These are phyloP conservation scores for Cataglyphis livida DNA, from an alignment of 2,888 invertebrate genomes.

Conservation along the genomic window DNA sequence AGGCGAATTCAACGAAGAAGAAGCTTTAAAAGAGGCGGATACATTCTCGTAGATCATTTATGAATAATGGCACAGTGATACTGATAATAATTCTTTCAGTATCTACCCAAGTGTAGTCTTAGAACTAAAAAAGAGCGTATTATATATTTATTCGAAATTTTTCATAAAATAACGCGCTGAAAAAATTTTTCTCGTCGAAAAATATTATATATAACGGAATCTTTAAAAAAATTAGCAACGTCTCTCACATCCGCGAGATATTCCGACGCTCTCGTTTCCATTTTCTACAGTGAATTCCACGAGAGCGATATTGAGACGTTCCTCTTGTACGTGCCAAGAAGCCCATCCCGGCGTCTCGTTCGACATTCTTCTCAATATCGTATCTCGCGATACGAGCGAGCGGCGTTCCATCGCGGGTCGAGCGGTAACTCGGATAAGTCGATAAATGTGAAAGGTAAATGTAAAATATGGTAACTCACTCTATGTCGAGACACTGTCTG, in stretches of 20 bases:
- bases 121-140: not conserved
- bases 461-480: constrained; percentile 85
- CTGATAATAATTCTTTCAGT: not conserved
- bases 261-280: not conserved
- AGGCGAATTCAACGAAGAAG: constrained; percentile 1
- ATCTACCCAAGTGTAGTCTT: not conserved
- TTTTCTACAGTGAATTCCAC: constrained; percentile 3
- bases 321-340: not conserved
- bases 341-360: not conserved
- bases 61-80: not conserved
- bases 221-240: not conserved
- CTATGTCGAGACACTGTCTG: constrained; percentile 90
- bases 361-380: constrained; percentile 28
- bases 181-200: not conserved
- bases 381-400: not conserved
- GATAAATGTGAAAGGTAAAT: not conserved
- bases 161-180: not conserved
- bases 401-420: not conserved
- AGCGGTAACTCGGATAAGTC: not conserved
- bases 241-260: not conserved
- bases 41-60: not conserved
- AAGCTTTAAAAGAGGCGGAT: constrained; percentile 14
- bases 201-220: not conserved
- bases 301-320: constrained; percentile 19
- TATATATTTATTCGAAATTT: not conserved